These are phyloP conservation scores for Oligia strigilis DNA, from an alignment of 2,888 invertebrate species.

Conservation along the genomic window DNA sequence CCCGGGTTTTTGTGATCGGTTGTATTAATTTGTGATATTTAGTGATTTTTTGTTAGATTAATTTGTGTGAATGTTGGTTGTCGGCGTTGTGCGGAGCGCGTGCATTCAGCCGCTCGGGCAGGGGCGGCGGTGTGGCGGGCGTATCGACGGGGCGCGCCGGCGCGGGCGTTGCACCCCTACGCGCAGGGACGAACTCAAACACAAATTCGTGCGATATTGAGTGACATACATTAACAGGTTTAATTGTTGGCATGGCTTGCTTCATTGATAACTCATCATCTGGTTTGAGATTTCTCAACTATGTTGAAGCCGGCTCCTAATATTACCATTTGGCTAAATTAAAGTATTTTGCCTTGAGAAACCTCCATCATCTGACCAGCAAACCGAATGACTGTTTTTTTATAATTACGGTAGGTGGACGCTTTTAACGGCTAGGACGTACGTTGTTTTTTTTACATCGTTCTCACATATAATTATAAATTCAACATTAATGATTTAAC, in stretches of 20 bases:
- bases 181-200: constrained; percentile 73
- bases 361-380: no score
- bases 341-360: background rate
- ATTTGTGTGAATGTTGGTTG: constrained; percentile 62
- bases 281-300: background rate
- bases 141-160: constrained; percentile 79
- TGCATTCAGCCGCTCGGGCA: constrained; percentile 78
- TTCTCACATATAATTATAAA: no score
- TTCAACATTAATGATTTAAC: no score
- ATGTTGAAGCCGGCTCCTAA: background rate
- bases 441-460: no score
- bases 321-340: background rate
- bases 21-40: constrained; percentile 40
- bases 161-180: constrained; percentile 83
- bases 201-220: constrained; percentile 22
- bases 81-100: constrained; percentile 68
- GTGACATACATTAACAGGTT: constrained; percentile 25
- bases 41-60: constrained; percentile 50
- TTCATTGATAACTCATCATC: background rate
- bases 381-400: constrained; percentile 1
- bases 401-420: background rate
- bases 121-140: constrained; percentile 76
- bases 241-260: background rate
- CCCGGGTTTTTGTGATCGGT: constrained; percentile 53
- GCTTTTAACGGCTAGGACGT: no score